Evolutionary conservation across 2,888 invertebrate genomes (phyloP), one percentile per base, ranked within the genome.

Genomic region (Metalampra italica): DNA sequence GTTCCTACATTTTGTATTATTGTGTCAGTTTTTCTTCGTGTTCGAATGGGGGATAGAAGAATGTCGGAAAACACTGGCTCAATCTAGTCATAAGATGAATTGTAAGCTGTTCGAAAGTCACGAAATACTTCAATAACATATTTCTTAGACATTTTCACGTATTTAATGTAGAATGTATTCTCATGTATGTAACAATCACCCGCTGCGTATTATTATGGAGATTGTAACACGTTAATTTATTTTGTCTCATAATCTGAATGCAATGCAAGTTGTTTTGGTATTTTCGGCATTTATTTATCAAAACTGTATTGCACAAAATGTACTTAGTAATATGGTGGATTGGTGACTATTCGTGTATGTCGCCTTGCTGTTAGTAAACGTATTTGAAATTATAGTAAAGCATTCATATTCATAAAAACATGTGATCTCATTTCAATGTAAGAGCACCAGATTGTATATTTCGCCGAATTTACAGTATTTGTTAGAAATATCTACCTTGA

Each of bases 41-140:
- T 78, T 82, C 75, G 58, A 39, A 43, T 45, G 38, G 38, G 38
- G 29, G 12, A 64, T 67, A 68, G 65, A 67, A 76, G 73, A 79
- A 78, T 77, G 71, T 78, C 66, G 71, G 73, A 77, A 71, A 75
- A 70, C 71, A 83, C 87, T 88, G 88, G 85, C 88, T 89, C 88
- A 89, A 88, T 89, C 88, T 89, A 89, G 88, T 89, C 88, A 88
- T 89, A 89, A 89, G 88, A 85, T 86, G 82, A 85, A 86, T 86
- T 78, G 68, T 77, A 75, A 82, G 79, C 79, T 79, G 75, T 82
- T 82, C 72, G 74, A 73, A 79, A 76, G 80, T 82, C 83, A 78
- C 71, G 68, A 78, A 75, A 69, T 73, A 76, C 66, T 72, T 69
- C 66, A 41, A 22, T 22, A 66, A 69, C 65, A 57, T 78, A 79